phyloP scores from a whole-genome alignment of 2,888 invertebrate species.

The Drosophila imparisetae region DNA sequence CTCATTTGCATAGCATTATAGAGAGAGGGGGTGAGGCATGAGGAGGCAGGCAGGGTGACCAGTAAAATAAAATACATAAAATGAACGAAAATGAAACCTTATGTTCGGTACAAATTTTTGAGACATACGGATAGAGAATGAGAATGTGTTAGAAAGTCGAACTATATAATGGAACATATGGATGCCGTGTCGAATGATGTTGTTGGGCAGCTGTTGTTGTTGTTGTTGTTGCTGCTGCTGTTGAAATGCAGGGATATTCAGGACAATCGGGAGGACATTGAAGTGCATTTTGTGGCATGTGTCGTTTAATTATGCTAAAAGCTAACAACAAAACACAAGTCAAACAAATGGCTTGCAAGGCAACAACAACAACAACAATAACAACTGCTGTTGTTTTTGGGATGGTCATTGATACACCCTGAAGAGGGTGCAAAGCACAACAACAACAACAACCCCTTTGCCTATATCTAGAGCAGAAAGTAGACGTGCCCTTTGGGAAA shows the following conservation, averaged over 20 bases:
- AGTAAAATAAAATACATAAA: constrained; percentile 10
- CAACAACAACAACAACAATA: constrained; percentile 25
- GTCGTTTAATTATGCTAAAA: constrained; percentile 85
- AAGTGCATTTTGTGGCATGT: constrained; percentile 84
- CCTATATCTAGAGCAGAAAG: constrained; percentile 43
- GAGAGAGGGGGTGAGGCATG: background rate
- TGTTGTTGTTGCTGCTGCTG: constrained; percentile 1
- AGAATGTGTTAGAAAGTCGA: background rate
- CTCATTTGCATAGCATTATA: constrained; percentile 69
- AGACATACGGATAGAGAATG: constrained; percentile 56
- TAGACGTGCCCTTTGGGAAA: constrained; percentile 61
- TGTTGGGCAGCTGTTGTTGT: constrained; percentile 16
- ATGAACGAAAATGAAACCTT: constrained; percentile 72
- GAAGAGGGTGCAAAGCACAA: constrained; percentile 64
- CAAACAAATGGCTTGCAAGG: constrained; percentile 55
- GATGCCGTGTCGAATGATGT: constrained; percentile 74
- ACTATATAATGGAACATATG: constrained; percentile 78
- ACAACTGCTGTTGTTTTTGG: constrained; percentile 45
- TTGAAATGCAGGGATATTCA: constrained; percentile 11
- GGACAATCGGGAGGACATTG: constrained; percentile 69
- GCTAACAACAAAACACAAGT: constrained; percentile 75
- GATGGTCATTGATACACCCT: constrained; percentile 71
- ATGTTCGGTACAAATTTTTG: constrained; percentile 71
- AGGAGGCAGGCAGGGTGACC: constrained; percentile 12
- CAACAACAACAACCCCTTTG: constrained; percentile 46